A percentile compares a stretch with the other conserved stretches of the same genome.
phyloP scores from a whole-genome alignment of 2,888 invertebrate species.

The Diarsia rubi region DNA sequence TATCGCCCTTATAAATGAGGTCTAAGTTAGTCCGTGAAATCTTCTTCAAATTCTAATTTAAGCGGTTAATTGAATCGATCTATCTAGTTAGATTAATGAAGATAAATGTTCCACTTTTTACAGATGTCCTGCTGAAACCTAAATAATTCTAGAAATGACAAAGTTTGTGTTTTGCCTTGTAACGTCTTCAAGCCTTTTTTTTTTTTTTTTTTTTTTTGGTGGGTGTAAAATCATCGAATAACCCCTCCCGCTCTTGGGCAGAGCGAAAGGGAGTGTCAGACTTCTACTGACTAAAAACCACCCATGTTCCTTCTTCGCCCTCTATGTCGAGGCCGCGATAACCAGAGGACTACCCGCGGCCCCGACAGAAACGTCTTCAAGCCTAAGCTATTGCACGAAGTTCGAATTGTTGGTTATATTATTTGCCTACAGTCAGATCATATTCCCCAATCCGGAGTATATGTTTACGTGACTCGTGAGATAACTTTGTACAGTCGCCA shows the following conservation, averaged over 20 bases:
- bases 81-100: slow-evolving; percentile 10
- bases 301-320: too few relatives aligned
- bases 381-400: background rate
- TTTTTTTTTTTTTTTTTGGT: too few relatives aligned
- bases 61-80: slow-evolving; percentile 2
- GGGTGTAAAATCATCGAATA: too few relatives aligned
- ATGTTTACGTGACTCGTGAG: background rate
- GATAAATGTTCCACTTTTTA: background rate
- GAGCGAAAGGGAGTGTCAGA: too few relatives aligned
- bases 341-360: too few relatives aligned
- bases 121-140: background rate
- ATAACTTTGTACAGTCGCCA: background rate
- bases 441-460: background rate
- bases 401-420: too few relatives aligned
- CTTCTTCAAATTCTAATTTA: slow-evolving; percentile 17
- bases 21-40: slow-evolving; percentile 1
- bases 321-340: too few relatives aligned
- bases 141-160: background rate
- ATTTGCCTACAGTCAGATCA: background rate
- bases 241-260: too few relatives aligned
- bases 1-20: slow-evolving; percentile 6
- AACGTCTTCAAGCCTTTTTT: background rate
- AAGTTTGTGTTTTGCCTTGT: background rate
- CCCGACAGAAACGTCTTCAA: background rate
- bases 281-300: too few relatives aligned